Conservation (phyloP, 2,113 vertebrate genomes). For the Tenebrosternarchus preto region DNA sequence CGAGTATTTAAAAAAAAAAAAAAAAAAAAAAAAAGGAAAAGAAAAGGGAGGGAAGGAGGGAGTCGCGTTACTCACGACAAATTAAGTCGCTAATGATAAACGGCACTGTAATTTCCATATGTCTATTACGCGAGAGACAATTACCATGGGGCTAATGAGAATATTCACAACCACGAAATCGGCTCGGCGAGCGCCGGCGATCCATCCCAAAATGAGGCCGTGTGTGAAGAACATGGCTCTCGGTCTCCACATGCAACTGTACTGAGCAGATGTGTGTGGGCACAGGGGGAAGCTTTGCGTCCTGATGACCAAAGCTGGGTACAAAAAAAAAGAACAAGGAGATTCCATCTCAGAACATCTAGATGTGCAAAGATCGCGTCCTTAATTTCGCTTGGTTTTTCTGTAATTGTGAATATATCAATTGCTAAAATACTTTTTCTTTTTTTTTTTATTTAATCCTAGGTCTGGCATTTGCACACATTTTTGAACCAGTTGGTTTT, state of each 20-base stretch:
- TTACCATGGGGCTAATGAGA: conserved; percentile 73
- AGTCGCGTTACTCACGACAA: conserved; percentile 57
- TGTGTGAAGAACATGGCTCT: conserved; percentile 23
- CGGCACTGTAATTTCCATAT: conserved; percentile 78
- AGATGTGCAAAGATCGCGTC: neutral
- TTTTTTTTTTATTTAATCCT: no score
- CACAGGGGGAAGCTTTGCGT: neutral
- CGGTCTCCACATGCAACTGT: conserved; percentile 39
- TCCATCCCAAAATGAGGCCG: conserved; percentile 52
- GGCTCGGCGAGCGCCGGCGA: conserved; percentile 64
- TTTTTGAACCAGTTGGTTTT: conserved; percentile 30
- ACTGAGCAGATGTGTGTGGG: neutral
- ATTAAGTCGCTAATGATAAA: conserved; percentile 79
- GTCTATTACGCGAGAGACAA: conserved; percentile 74
- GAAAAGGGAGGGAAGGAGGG: neutral
- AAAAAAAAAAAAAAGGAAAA: no score
- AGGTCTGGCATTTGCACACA: conserved; percentile 5
- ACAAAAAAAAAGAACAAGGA: no score
- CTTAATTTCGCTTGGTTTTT: neutral
- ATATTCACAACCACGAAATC: conserved; percentile 60
- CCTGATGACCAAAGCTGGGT: no score
- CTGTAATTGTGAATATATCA: neutral
- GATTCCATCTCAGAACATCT: no score
- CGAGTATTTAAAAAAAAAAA: no score
- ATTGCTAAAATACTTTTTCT: neutral